A percentile compares a stretch with the other conserved stretches of the same genome.
phyloP scores from a whole-genome alignment of 2,113 vertebrate genomes.

The Bubo blakistoni region DNA sequence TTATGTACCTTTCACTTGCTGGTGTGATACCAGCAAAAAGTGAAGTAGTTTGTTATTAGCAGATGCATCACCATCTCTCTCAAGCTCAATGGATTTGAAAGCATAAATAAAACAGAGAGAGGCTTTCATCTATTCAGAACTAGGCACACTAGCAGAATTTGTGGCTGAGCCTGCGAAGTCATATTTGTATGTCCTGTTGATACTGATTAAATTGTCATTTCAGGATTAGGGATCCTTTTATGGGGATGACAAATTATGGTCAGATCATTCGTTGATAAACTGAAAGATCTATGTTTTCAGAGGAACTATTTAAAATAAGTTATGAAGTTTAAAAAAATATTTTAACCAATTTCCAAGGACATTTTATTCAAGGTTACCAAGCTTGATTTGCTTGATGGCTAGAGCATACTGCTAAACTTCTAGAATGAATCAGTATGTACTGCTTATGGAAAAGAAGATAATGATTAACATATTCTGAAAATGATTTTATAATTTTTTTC shows the following conservation, averaged over 20 bases:
- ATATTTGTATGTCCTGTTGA: not conserved
- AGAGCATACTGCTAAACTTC: not conserved
- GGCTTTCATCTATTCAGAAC: not conserved
- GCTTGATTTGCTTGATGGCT: not conserved
- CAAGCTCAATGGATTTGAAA: not conserved
- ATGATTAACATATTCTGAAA: not conserved
- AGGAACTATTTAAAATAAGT: not conserved
- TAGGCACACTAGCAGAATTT: not conserved
- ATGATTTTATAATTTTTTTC: not conserved
- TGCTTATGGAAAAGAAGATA: not conserved
- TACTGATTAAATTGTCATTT: slow-evolving; percentile 12
- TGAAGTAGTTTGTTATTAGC: not conserved
- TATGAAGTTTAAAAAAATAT: not conserved
- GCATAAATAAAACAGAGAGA: not conserved
- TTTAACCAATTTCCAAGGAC: not conserved
- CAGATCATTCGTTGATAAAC: not conserved
- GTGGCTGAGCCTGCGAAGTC: not conserved
- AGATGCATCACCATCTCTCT: not conserved
- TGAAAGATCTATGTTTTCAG: not conserved
- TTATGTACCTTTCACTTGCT: not conserved
- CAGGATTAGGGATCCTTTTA: not conserved
- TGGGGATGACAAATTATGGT: not conserved
- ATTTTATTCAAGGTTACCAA: not conserved
- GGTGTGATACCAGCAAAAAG: not conserved
- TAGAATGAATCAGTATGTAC: not conserved